Conservation (phyloP, 2,888 invertebrate genomes). For the Ophioninae sp. region DNA sequence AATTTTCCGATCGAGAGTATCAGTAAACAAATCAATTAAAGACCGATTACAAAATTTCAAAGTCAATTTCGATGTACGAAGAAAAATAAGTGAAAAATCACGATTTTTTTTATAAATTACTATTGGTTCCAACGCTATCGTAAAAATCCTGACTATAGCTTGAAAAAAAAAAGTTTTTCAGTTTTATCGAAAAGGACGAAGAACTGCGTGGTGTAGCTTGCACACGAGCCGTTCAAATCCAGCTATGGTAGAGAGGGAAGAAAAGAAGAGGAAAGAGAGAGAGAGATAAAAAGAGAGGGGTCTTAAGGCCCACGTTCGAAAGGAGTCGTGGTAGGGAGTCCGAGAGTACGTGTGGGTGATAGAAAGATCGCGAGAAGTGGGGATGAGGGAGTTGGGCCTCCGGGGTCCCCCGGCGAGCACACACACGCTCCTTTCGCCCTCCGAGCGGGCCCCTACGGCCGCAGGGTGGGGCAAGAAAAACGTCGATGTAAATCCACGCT, state of each 20-base stretch:
- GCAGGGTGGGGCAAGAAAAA: conserved; percentile 55
- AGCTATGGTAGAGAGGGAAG: conserved; percentile 37
- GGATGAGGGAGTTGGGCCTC: conserved; percentile 42
- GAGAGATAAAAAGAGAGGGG: conserved; percentile 46
- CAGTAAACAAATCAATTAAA: too few relatives aligned
- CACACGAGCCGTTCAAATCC: conserved; percentile 18
- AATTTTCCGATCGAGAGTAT: too few relatives aligned
- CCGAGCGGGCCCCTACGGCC: conserved; percentile 32
- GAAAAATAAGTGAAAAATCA: too few relatives aligned
- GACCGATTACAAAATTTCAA: too few relatives aligned
- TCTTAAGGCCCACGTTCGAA: conserved; percentile 53
- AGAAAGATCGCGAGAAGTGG: conserved; percentile 52
- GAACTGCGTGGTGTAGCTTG: conserved; percentile 4
- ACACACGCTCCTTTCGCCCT: conserved; percentile 55
- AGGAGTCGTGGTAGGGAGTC: conserved; percentile 50
- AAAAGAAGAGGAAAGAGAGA: conserved; percentile 39
- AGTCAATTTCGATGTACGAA: too few relatives aligned
- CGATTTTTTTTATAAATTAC: too few relatives aligned
- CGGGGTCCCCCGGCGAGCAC: conserved; percentile 34
- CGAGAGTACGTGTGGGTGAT: conserved; percentile 57
- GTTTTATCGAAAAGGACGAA: not conserved
- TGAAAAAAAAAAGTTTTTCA: too few relatives aligned
- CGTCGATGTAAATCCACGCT: not conserved
- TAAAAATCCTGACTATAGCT: too few relatives aligned
- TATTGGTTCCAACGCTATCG: too few relatives aligned